phyloP scores from a whole-genome alignment of 2,888 invertebrate species.

The Agonum fuliginosum region DNA sequence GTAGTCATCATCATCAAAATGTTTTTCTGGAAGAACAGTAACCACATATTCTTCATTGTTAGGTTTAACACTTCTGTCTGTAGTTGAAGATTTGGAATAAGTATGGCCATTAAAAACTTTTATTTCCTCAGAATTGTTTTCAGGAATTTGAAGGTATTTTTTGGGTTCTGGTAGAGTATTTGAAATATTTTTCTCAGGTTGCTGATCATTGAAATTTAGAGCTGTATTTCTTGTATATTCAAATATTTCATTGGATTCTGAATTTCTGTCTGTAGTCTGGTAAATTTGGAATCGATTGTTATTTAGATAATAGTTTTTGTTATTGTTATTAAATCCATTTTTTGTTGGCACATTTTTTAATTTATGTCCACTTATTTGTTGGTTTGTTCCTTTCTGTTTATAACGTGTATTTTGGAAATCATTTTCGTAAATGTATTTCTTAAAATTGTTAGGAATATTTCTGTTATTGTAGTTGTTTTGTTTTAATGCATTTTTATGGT shows the following conservation, averaged over 20 bases:
- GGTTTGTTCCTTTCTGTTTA: too few relatives aligned
- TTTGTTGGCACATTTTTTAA: too few relatives aligned
- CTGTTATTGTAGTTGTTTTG: background rate
- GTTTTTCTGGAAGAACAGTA: background rate
- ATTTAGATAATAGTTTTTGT: too few relatives aligned
- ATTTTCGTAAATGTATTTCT: background rate
- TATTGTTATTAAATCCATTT: too few relatives aligned
- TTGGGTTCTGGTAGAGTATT: background rate
- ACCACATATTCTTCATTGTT: background rate
- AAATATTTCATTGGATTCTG: too few relatives aligned
- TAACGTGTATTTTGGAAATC: background rate
- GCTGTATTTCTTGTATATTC: too few relatives aligned
- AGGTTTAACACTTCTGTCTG: background rate
- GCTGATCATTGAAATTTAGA: too few relatives aligned
- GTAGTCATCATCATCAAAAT: background rate
- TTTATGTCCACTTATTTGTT: too few relatives aligned
- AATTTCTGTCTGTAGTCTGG: too few relatives aligned
- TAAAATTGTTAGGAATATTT: background rate
- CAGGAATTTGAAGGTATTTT: background rate
- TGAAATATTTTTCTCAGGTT: too few relatives aligned
- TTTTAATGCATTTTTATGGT: background rate
- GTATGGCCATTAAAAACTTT: background rate
- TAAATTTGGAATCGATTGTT: too few relatives aligned
- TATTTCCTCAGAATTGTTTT: background rate
- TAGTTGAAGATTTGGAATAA: background rate